phyloP scores from a whole-genome alignment of 2,888 invertebrate species.

The Eristalinus aeneus region DNA sequence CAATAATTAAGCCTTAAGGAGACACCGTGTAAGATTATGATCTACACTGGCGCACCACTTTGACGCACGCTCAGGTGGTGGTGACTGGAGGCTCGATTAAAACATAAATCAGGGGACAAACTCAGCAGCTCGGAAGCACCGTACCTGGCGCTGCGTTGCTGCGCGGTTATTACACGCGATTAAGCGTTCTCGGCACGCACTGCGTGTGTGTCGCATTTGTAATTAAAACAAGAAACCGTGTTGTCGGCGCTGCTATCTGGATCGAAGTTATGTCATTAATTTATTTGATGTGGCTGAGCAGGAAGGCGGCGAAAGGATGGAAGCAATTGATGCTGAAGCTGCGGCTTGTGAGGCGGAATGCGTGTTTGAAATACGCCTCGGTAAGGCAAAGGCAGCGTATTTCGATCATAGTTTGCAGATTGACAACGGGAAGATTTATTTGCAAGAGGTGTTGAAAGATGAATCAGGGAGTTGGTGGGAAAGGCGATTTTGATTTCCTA shows the following conservation, averaged over 20 bases:
- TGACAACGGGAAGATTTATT: too few relatives aligned
- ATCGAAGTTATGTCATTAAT: neutral
- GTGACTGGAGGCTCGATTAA: slow-evolving; percentile 13
- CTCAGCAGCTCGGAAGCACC: neutral
- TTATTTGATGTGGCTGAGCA: neutral
- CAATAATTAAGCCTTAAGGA: neutral
- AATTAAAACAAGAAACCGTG: neutral
- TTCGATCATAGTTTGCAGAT: too few relatives aligned
- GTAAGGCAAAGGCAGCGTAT: too few relatives aligned
- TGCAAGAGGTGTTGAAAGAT: too few relatives aligned
- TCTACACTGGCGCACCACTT: neutral
- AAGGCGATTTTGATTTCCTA: too few relatives aligned
- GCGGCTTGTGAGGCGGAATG: too few relatives aligned
- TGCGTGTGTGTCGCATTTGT: neutral
- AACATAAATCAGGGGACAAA: slow-evolving; percentile 5
- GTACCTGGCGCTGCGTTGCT: neutral
- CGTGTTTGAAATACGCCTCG: too few relatives aligned
- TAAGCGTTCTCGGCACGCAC: neutral
- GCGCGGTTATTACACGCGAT: slow-evolving; percentile 14
- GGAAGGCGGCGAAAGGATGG: neutral
- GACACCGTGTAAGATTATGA: neutral
- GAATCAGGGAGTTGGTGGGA: too few relatives aligned
- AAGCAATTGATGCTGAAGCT: neutral
- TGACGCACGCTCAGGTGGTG: neutral
- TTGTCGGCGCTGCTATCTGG: neutral